Evolutionary conservation across 2,888 invertebrate genomes (phyloP), one percentile per base, ranked within the genome.

Genomic region (Tetheella fluctuosa): DNA sequence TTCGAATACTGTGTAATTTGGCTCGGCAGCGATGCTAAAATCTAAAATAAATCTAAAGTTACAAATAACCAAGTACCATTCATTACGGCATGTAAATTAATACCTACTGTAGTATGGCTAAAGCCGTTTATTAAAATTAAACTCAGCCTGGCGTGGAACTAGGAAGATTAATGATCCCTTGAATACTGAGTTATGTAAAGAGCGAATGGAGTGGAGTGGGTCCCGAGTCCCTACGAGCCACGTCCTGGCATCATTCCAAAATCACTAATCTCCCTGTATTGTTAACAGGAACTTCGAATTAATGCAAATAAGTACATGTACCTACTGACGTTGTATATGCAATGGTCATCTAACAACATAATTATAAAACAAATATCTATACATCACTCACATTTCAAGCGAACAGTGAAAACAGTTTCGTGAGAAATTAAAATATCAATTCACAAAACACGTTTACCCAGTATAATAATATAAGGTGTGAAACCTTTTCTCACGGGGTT

Each of bases 71-170:
- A 55, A 82, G 82, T 81, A 78, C 77, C 68, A 82, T 85, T 90
- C 81, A 86, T 89, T 88, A 85, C 74, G 77, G 73, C 82, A 85
- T 85, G 85, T 87, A 87, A 90, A 90, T 90, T 83, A 89, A 90
- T 91, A 85, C 83, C 39, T 39, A 39, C 6, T 39, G 77, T 81
- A 80, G 84, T 85, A 85, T 83, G 83, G 84, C 79, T 83, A 81
- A 85, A 88, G 84, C 86, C 89, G 90, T 91, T 91, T 91, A 92
- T 92, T 92, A 91, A 92, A 91, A 92, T 91, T 90, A 90, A 91
- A 90, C 84, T 88, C 86, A 84, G 85, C 82, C 85, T 90, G 88
- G 90, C 90, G 85, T 88, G 86, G 87, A 88, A 90, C 90, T 90
- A 91, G 89, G 87, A 89, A 93, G 92, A 93, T 92, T 91, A 91